These are phyloP conservation scores for Ptychobarbus kaznakovi DNA, from an alignment of 2,797 vertebrate genomes.

Conservation along the genomic window DNA sequence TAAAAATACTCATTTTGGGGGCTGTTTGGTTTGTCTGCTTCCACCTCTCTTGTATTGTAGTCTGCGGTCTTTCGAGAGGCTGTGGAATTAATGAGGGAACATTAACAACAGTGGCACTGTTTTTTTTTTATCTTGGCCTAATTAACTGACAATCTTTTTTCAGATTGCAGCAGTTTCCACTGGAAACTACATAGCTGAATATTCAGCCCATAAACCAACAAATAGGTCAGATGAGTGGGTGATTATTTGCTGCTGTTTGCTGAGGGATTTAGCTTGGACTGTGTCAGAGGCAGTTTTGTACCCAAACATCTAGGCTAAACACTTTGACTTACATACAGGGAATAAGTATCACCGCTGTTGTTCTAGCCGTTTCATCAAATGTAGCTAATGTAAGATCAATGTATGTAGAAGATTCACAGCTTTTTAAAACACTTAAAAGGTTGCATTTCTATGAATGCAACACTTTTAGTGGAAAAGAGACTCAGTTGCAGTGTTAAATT, in stretches of 20 bases:
- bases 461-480: constrained; percentile 3
- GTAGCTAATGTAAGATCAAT: neutral
- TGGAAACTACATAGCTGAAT: constrained; percentile 5
- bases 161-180: constrained; percentile 58
- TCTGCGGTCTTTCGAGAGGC: constrained; percentile 60
- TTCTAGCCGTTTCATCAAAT: neutral
- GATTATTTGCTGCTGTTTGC: constrained; percentile 34
- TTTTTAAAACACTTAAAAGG: constrained; percentile 4
- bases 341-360: neutral
- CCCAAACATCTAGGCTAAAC: neutral
- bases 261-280: neutral
- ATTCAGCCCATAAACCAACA: constrained; percentile 25
- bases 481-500: constrained; percentile 5
- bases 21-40: constrained; percentile 37
- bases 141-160: constrained; percentile 66
- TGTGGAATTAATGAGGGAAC: constrained; percentile 67
- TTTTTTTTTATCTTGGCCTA: constrained; percentile 66
- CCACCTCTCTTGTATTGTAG: constrained; percentile 57
- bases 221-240: constrained; percentile 39
- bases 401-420: neutral
- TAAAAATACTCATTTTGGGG: constrained; percentile 36
- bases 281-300: neutral
- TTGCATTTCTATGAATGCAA: neutral
- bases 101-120: constrained; percentile 66
- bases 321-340: neutral